phyloP scores from a whole-genome alignment of 2,113 vertebrate genomes.

The Tamias sibiricus region DNA sequence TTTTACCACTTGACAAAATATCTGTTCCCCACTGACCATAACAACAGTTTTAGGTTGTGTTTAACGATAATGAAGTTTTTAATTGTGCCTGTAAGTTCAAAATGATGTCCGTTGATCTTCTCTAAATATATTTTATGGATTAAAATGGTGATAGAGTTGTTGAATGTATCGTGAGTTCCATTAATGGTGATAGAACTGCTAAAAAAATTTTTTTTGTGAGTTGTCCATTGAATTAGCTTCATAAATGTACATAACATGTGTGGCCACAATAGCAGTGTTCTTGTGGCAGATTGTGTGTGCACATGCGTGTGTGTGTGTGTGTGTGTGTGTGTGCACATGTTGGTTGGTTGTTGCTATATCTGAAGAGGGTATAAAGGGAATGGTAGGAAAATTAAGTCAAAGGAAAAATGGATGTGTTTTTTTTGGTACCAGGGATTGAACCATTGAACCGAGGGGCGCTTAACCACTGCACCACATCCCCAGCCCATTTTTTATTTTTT shows the following conservation, averaged over 20 bases:
- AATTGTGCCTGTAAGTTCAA: conserved; percentile 9
- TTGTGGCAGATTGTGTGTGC: background rate
- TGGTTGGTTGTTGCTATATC: background rate
- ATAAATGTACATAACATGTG: background rate
- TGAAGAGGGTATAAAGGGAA: background rate
- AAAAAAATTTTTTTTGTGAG: background rate
- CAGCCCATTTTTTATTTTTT: too few relatives aligned
- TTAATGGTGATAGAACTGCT: background rate
- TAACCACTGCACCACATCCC: too few relatives aligned
- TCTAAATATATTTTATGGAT: background rate
- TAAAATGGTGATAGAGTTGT: background rate
- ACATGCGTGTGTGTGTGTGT: background rate
- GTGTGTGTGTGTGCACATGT: too few relatives aligned
- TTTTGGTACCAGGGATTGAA: too few relatives aligned
- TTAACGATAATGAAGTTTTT: conserved; percentile 30
- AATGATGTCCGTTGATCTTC: background rate
- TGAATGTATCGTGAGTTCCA: background rate
- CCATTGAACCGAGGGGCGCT: too few relatives aligned
- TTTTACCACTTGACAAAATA: background rate
- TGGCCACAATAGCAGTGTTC: background rate
- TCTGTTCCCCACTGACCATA: background rate
- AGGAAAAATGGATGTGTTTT: background rate
- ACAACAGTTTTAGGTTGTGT: conserved; percentile 5
- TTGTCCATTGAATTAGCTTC: background rate
- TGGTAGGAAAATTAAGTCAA: background rate